These are phyloP conservation scores for Nephrotoma appendiculata DNA, from an alignment of 2,888 invertebrate genomes.

Conservation along the genomic window DNA sequence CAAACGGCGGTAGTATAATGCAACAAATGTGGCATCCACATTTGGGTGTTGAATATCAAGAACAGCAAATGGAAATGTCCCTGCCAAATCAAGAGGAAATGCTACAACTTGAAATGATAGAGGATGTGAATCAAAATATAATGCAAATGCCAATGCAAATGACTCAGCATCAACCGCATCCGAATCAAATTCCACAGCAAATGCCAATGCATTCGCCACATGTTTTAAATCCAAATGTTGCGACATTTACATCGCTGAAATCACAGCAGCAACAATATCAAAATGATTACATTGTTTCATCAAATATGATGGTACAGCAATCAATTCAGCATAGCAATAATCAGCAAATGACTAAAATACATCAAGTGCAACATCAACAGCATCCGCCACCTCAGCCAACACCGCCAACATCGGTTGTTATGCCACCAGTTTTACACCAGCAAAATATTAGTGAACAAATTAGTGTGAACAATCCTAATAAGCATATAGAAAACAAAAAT, in stretches of 20 bases:
- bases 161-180: background rate
- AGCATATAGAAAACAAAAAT: background rate
- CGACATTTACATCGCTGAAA: conserved; percentile 1
- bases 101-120: conserved; percentile 13
- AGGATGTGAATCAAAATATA: conserved; percentile 1
- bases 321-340: conserved; percentile 4
- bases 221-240: conserved; percentile 3
- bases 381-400: conserved; percentile 1
- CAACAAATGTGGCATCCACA: conserved; percentile 23
- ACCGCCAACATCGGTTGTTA: background rate
- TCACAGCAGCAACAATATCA: conserved; percentile 3
- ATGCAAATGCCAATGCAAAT: background rate
- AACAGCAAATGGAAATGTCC: background rate
- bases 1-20: conserved; percentile 7
- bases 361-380: conserved; percentile 5
- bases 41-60: conserved; percentile 20
- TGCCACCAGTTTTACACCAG: background rate
- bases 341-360: conserved; percentile 5
- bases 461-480: background rate
- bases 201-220: background rate
- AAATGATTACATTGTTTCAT: background rate
- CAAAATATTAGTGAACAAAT: conserved; percentile 2
- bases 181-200: conserved; percentile 1
- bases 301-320: conserved; percentile 1
- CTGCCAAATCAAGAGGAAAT: conserved; percentile 21